Percentiles rank a stretch among this genome's conserved stretches.
These are phyloP conservation scores for Microplitis mediator DNA, from an alignment of 1,140 invertebrate species.

Conservation along the genomic window DNA sequence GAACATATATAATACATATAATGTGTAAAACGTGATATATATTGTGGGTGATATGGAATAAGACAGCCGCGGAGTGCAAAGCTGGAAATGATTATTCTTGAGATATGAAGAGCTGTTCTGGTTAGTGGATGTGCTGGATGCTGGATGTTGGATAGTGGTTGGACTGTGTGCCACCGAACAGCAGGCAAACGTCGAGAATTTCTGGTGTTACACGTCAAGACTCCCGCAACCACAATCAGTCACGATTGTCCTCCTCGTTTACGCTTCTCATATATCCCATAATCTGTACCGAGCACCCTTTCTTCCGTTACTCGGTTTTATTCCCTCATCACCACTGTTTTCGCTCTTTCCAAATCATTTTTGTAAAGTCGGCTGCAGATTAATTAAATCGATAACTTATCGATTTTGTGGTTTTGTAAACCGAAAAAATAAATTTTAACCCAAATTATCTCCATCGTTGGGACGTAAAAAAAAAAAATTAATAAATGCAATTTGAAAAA, in stretches of 20 bases:
- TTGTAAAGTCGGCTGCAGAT: not conserved
- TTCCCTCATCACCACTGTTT: slow-evolving; percentile 8
- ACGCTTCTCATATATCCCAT: slow-evolving; percentile 59
- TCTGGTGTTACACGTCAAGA: slow-evolving; percentile 55
- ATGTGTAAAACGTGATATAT: too few relatives aligned
- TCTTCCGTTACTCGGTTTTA: slow-evolving; percentile 28
- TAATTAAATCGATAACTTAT: not conserved
- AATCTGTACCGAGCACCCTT: slow-evolving; percentile 42
- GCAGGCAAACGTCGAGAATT: slow-evolving; percentile 35
- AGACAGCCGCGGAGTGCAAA: too few relatives aligned
- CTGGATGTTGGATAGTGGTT: not conserved
- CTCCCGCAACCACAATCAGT: slow-evolving; percentile 60
- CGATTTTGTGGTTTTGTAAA: too few relatives aligned
- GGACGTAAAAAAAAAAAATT: too few relatives aligned
- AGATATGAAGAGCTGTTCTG: not conserved
- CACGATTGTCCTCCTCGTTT: slow-evolving; percentile 60
- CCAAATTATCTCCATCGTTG: too few relatives aligned
- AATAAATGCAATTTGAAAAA: too few relatives aligned
- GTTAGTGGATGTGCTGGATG: not conserved
- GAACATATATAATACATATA: too few relatives aligned
- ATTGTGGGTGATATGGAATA: too few relatives aligned
- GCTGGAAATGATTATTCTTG: too few relatives aligned
- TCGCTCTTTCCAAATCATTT: not conserved
- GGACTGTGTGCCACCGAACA: not conserved
- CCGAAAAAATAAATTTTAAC: too few relatives aligned